These are phyloP conservation scores for Apolygus lucorum DNA, from an alignment of 1,140 invertebrate species.

Conservation along the genomic window DNA sequence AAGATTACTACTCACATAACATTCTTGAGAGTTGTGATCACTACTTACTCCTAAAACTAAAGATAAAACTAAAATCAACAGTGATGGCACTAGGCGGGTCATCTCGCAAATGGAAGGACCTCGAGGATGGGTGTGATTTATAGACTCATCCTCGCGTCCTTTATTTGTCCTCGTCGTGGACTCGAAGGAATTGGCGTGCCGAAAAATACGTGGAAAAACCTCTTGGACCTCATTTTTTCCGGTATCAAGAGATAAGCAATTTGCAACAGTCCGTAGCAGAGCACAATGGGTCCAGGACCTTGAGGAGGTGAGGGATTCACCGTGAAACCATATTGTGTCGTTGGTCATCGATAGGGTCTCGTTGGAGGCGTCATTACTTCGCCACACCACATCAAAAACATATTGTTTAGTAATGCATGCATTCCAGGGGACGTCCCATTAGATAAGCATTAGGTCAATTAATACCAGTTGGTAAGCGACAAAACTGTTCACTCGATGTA, in stretches of 20 bases:
- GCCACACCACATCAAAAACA: no score
- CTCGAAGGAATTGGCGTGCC: background rate
- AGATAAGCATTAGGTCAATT: no score
- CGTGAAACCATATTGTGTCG: background rate
- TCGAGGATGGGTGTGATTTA: background rate
- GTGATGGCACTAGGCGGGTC: background rate
- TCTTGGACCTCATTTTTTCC: background rate
- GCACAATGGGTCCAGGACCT: background rate
- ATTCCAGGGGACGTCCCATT: no score
- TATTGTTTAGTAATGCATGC: no score
- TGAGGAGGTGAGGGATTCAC: background rate
- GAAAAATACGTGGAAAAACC: constrained; percentile 1
- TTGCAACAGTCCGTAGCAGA: background rate
- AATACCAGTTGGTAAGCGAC: no score
- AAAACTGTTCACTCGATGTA: no score
- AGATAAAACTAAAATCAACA: background rate
- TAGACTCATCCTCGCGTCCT: background rate
- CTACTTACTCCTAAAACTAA: background rate
- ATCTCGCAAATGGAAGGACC: constrained; percentile 1
- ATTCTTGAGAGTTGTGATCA: background rate
- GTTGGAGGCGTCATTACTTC: no score
- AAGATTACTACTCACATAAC: background rate
- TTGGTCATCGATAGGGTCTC: no score
- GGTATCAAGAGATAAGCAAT: background rate
- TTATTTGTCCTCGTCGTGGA: background rate